Percentiles rank a stretch among this genome's conserved stretches.
phyloP scores from a whole-genome alignment of 2,888 invertebrate species.

The Barypeithes pellucidus region DNA sequence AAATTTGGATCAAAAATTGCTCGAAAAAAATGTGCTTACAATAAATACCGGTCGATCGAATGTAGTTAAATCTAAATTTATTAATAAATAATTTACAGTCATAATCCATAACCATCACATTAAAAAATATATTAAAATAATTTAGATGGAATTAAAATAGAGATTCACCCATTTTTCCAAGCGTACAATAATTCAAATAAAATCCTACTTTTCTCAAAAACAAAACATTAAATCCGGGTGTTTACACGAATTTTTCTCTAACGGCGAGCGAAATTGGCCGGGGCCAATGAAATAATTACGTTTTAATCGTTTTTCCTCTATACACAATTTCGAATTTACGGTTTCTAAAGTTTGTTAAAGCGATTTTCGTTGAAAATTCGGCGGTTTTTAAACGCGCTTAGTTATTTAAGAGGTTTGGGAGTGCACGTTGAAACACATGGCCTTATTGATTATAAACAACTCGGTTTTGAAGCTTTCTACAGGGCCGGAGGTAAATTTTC shows the following conservation, averaged over 20 bases:
- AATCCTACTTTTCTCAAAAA: slow-evolving; percentile 43
- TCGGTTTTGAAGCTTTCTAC: slow-evolving; percentile 7
- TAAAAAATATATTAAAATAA: background rate
- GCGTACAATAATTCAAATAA: slow-evolving; percentile 22
- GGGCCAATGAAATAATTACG: slow-evolving; percentile 53
- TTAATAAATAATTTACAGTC: no score
- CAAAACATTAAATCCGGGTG: slow-evolving; percentile 42
- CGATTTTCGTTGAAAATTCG: slow-evolving; percentile 29
- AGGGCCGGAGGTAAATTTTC: slow-evolving; percentile 22
- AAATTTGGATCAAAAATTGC: no score
- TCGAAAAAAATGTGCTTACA: no score
- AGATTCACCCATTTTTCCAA: background rate
- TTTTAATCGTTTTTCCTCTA: slow-evolving; percentile 38
- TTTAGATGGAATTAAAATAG: background rate
- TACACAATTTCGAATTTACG: slow-evolving; percentile 51
- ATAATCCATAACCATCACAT: no score
- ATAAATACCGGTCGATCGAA: no score
- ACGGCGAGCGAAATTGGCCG: slow-evolving; percentile 33
- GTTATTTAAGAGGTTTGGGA: slow-evolving; percentile 40
- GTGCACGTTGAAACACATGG: slow-evolving; percentile 33
- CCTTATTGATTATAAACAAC: slow-evolving; percentile 32
- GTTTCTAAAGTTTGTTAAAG: slow-evolving; percentile 23
- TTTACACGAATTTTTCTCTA: slow-evolving; percentile 34
- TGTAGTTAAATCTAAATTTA: no score
- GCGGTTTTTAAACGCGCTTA: slow-evolving; percentile 31